Base-by-base conservation (phyloP, 2,888 invertebrate genomes). In the Agapostemon virescens region DNA sequence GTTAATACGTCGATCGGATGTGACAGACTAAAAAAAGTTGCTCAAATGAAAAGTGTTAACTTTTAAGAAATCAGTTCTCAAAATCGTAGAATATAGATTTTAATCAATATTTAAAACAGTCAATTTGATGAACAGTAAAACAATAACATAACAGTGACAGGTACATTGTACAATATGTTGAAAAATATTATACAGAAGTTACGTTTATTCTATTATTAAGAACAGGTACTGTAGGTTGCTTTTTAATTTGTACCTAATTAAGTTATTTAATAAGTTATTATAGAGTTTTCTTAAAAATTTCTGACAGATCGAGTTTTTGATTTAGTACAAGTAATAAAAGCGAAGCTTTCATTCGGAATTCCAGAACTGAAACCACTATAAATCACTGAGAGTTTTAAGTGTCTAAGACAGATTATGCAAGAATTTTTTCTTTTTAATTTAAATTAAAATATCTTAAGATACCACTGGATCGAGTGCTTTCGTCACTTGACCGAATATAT, bases 401-500 rank as follows among this genome's bases (percentile, higher is more conserved):
- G 13, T 68, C 42, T 49, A 36, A 33, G 30, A 6, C 9, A 38
- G 13, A 30, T 30, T 30, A 13, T 0, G n/a, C 13, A 36, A n/a
- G 13, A 26, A 1, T 40, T 20, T 45, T 4, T 36, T n/a, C n/a
- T n/a, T n/a, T n/a, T n/a, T n/a, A n/a, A n/a, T n/a, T n/a, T n/a
- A n/a, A n/a, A n/a, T n/a, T 15, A 38, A 61, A 2, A 36, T 64
- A n/a, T n/a, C n/a, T 63, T 79, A 82, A 52, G 72, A 77, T 68
- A 91, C 74, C 9, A 92, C 70, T 49, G 86, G 74, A 74, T 92
- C 91, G 11, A 92, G 77, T 3, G 89, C 90, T 79, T 89, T 86
- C 15, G 94, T 93, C 40, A 97, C 97, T 89, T 97, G 95, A 0
- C 88, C 92, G 91, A 98, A 98, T 89, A 98, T 96, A 13, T 94